Evolutionary conservation across 2,797 vertebrate genomes (phyloP).

Genomic region (Macropus fuliginosus): DNA sequence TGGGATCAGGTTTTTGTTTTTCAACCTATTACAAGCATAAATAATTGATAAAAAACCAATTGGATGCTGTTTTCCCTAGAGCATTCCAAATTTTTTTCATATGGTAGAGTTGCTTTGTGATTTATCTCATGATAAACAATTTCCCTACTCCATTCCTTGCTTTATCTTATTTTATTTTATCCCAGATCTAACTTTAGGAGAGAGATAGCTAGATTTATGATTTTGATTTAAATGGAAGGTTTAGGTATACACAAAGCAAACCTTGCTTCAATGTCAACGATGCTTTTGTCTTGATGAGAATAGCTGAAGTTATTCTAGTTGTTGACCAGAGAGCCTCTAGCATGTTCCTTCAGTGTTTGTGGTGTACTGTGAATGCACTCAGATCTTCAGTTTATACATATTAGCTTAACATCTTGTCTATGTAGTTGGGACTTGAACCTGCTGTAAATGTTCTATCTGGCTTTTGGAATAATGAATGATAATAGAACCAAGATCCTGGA

Average conservation of each 20-base stretch:
- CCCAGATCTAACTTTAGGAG: background rate
- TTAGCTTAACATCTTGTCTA: background rate
- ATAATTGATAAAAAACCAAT: background rate
- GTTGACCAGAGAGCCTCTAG: background rate
- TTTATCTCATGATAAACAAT: background rate
- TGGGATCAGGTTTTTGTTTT: background rate
- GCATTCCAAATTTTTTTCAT: background rate
- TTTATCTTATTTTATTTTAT: background rate
- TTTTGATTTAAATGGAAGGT: conserved; percentile 18
- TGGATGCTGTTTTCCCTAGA: background rate
- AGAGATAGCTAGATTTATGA: conserved; percentile 2
- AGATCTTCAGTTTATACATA: conserved; percentile 20
- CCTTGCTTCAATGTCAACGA: conserved; percentile 19
- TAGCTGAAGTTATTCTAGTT: conserved; percentile 20
- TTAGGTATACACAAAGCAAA: conserved; percentile 13
- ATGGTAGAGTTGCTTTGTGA: background rate
- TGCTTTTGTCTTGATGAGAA: conserved; percentile 33
- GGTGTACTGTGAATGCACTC: conserved; percentile 13
- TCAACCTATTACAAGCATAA: background rate
- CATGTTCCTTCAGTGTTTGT: conserved; percentile 5
- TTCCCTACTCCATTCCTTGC: background rate
- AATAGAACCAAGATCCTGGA: conserved; percentile 37
- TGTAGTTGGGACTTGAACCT: conserved; percentile 8
- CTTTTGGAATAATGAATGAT: conserved; percentile 24
- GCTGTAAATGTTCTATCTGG: background rate